A percentile compares a stretch with the other conserved stretches of the same genome.
These are phyloP conservation scores for Andrena flavipes DNA, from an alignment of 2,888 invertebrate species.

Conservation along the genomic window DNA sequence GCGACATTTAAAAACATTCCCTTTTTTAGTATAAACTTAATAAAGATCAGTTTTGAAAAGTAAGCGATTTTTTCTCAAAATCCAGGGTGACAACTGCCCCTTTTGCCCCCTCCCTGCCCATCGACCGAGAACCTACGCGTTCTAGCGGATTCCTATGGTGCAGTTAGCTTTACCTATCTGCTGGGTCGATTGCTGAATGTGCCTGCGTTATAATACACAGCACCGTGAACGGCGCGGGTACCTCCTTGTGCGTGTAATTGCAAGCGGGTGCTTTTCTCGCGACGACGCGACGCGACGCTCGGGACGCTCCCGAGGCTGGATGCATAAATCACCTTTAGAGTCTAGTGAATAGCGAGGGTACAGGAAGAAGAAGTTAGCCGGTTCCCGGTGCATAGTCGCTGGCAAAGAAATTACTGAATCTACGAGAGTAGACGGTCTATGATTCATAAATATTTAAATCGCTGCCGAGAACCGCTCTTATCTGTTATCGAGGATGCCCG, in stretches of 20 bases:
- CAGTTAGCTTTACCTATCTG: conserved; percentile 44
- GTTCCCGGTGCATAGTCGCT: conserved; percentile 65
- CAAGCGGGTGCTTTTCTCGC: conserved; percentile 46
- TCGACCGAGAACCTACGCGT: conserved; percentile 3
- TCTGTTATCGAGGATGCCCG: conserved; percentile 38
- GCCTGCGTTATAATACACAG: background rate
- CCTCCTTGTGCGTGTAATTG: conserved; percentile 32
- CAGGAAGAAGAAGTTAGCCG: conserved; percentile 50
- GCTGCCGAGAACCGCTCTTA: conserved; percentile 33
- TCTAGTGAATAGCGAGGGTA: conserved; percentile 63
- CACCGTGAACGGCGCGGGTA: conserved; percentile 26
- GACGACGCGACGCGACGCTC: background rate
- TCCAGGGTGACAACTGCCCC: too few relatives aligned
- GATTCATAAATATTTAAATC: conserved; percentile 70
- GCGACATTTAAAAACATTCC: too few relatives aligned
- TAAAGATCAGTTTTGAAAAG: too few relatives aligned
- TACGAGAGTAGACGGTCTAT: conserved; percentile 61
- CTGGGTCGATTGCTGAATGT: conserved; percentile 14
- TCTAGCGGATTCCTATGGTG: conserved; percentile 47
- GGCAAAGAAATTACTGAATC: conserved; percentile 63
- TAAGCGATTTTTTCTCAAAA: too few relatives aligned
- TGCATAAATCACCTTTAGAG: conserved; percentile 71
- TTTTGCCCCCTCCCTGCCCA: too few relatives aligned
- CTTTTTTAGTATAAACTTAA: too few relatives aligned
- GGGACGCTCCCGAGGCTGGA: conserved; percentile 32